phyloP scores from a whole-genome alignment of 2,888 invertebrate genomes.

The Mesorhabditis belari region DNA sequence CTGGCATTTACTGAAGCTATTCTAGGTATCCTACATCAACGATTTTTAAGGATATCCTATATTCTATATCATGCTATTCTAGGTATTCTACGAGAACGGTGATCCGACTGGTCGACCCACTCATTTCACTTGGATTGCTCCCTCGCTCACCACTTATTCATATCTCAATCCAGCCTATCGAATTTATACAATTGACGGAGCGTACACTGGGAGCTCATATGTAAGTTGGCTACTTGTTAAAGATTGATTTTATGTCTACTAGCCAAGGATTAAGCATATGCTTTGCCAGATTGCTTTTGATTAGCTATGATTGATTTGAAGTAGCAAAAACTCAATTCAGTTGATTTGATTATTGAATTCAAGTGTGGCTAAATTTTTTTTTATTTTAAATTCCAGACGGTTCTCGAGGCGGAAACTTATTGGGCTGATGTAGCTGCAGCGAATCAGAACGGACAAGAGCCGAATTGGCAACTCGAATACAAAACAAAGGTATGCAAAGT shows the following conservation, averaged over 20 bases:
- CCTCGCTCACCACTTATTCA: slow-evolving; percentile 10
- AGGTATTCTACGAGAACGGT: slow-evolving; percentile 37
- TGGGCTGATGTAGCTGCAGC: slow-evolving; percentile 33
- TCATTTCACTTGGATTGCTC: slow-evolving; percentile 33
- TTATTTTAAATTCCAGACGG: slow-evolving; percentile 36
- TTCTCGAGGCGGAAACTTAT: slow-evolving; percentile 38
- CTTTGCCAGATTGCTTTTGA: too few relatives aligned
- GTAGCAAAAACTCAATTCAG: too few relatives aligned
- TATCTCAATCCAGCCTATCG: slow-evolving; percentile 10
- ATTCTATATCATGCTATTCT: too few relatives aligned
- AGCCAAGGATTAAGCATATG: too few relatives aligned
- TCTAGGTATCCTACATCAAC: too few relatives aligned
- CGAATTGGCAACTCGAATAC: slow-evolving; percentile 28
- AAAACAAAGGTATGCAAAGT: slow-evolving; percentile 11
- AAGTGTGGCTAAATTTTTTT: too few relatives aligned
- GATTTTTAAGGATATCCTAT: too few relatives aligned
- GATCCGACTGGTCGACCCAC: slow-evolving; percentile 31
- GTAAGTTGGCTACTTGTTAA: too few relatives aligned
- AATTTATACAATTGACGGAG: slow-evolving; percentile 77
- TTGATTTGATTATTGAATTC: too few relatives aligned
- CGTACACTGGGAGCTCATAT: slow-evolving; percentile 56
- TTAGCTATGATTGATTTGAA: too few relatives aligned
- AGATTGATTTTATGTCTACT: too few relatives aligned
- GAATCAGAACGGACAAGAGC: slow-evolving; percentile 27
- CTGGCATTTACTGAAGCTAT: too few relatives aligned